phyloP scores from a whole-genome alignment of 2,797 vertebrate species.

The Sebastolobus alascanus region DNA sequence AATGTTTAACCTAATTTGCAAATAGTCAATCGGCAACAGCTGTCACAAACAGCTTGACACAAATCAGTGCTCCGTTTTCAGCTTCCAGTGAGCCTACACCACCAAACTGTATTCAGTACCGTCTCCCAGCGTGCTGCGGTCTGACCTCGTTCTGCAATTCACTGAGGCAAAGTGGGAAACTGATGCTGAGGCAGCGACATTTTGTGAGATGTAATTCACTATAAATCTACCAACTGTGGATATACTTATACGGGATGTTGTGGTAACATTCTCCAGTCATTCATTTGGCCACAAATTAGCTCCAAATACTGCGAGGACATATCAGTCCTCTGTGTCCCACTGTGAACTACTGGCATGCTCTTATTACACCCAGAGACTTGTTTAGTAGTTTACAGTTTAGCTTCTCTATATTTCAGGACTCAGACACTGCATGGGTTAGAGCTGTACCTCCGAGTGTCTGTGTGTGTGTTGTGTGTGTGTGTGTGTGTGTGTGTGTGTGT shows the following conservation, averaged over 20 bases:
- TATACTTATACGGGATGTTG: conserved; percentile 25
- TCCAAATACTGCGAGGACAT: conserved; percentile 8
- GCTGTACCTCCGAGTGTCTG: background rate
- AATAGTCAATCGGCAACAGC: conserved; percentile 11
- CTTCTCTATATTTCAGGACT: conserved; percentile 38
- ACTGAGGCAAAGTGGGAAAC: conserved; percentile 45
- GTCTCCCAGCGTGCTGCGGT: conserved; percentile 37
- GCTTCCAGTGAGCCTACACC: conserved; percentile 10
- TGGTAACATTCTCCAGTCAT: conserved; percentile 65
- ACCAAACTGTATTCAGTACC: conserved; percentile 18
- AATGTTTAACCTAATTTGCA: conserved; percentile 36
- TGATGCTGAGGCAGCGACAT: conserved; percentile 56
- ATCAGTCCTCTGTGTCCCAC: conserved; percentile 17
- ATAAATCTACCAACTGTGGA: conserved; percentile 2
- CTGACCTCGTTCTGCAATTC: conserved; percentile 40
- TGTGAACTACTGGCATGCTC: conserved; percentile 30
- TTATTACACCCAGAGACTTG: conserved; percentile 10
- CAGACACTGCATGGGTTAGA: conserved; percentile 49
- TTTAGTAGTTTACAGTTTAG: conserved; percentile 23
- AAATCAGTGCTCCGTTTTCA: conserved; percentile 32
- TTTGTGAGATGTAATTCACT: conserved; percentile 62
- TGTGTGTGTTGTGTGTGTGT: background rate
- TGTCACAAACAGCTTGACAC: conserved; percentile 35
- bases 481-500: conserved; percentile 29
- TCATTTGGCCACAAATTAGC: conserved; percentile 54